Evolutionary conservation across 2,113 vertebrate species (phyloP), one percentile per base, ranked within the genome.

Genomic region (Myocastor coypus): DNA sequence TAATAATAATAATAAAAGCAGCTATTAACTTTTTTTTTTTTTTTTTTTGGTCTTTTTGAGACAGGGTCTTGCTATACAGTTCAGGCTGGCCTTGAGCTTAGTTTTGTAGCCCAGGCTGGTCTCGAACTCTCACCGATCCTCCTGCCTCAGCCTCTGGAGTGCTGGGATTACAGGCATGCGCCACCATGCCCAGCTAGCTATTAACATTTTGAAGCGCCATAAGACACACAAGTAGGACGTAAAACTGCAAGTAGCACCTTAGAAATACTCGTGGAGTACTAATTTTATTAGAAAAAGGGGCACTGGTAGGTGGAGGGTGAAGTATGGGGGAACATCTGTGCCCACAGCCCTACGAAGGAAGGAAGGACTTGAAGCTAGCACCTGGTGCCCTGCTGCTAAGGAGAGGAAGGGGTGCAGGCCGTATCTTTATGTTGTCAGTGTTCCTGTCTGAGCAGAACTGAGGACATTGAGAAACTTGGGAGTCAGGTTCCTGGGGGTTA

Each of bases 11-110:
- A 46, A 46, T 46, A 97, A 24, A 77, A 57, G 4, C 2, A 87
- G 46, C 55, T 83, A 63, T 75, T 81, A 46, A 0, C 83, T 32
- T 93, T 91, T 97, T 32, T n/a, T n/a, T n/a, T n/a, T n/a, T n/a
- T n/a, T n/a, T n/a, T n/a, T n/a, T n/a, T n/a, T n/a, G n/a, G n/a
- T n/a, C n/a, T n/a, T n/a, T n/a, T n/a, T n/a, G n/a, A n/a, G n/a
- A n/a, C n/a, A n/a, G n/a, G n/a, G n/a, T n/a, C n/a, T n/a, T n/a
- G n/a, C n/a, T n/a, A n/a, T n/a, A n/a, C n/a, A n/a, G n/a, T n/a
- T n/a, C n/a, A n/a, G n/a, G n/a, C n/a, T n/a, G n/a, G n/a, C n/a
- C n/a, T n/a, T n/a, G n/a, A n/a, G n/a, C n/a, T n/a, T n/a, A n/a
- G n/a, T n/a, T n/a, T n/a, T n/a, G n/a, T n/a, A n/a, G n/a, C n/a